Conservation (phyloP, 1,140 invertebrate species). For the Aphelinus atriplicis region DNA sequence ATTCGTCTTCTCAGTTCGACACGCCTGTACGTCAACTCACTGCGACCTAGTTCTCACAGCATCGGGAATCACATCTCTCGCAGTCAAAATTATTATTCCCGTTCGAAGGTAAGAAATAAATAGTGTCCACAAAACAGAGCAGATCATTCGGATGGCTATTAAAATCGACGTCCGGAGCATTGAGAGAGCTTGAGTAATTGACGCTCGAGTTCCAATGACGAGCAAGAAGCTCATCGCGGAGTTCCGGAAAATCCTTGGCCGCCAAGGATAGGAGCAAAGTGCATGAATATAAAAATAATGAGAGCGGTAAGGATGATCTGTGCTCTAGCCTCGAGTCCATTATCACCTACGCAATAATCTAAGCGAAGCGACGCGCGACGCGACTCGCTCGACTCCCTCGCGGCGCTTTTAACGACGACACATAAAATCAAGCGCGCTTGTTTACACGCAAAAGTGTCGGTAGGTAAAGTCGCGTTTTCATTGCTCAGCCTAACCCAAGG, state of each 20-base stretch:
- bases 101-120: no score
- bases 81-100: no score
- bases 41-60: no score
- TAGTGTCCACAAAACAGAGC: not conserved
- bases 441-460: no score
- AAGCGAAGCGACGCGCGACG: not conserved
- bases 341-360: slow-evolving; percentile 16
- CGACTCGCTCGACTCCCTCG: not conserved
- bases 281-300: not conserved
- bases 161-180: not conserved
- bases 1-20: no score
- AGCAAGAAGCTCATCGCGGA: not conserved
- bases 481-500: not conserved
- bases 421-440: not conserved
- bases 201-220: slow-evolving; percentile 27
- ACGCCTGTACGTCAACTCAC: no score
- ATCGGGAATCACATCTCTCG: no score
- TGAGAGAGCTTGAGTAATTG: slow-evolving; percentile 29
- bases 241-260: slow-evolving; percentile 34
- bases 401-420: not conserved
- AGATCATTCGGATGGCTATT: not conserved
- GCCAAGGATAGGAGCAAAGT: slow-evolving; percentile 18
- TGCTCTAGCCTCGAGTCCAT: slow-evolving; percentile 25
- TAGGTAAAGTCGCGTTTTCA: not conserved
- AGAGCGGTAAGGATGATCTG: slow-evolving; percentile 28